Evolutionary conservation across 2,797 vertebrate species (phyloP), one percentile per base, ranked within the genome.

Genomic region (Myripristis murdjan): DNA sequence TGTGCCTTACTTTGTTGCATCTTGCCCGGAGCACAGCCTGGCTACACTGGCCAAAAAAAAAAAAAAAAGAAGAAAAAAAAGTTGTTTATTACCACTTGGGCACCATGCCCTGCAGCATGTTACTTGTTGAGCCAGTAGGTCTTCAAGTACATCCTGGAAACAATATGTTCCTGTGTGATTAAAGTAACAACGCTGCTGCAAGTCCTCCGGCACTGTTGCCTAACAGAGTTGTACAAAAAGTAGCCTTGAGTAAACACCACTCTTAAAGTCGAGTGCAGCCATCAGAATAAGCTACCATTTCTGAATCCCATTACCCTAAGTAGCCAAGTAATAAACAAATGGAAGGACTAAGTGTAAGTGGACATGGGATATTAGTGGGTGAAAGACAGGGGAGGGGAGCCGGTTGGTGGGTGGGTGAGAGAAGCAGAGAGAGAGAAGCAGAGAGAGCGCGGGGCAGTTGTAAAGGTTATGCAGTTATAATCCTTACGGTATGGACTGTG

Each of bases 151-250:
- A 54, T 73, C 67, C 77, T 77, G 69, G 63, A 89, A 89, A 81
- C 85, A 84, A 75, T 79, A 81, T 64, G 73, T 83, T 70, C 64
- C 73, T 0, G 51, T 54, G 80, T 71, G 83, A 89, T 88, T 90
- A 82, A 79, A 84, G 57, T 39, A 76, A 77, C 74, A 78, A 69
- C 81, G 86, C 67, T 58, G 75, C 57, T 41, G 46, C 6, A 62
- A 74, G 76, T 72, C 51, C 47, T 71, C 55, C 76, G 78, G 77
- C 76, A 58, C 4, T 5, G 35, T 52, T 77, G 54, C 10, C 24
- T 35, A 4, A 53, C 57, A 37, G 31, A 78, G 60, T 23, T 69
- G 37, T 7, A 54, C 0, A 35, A 75, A 63, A 82, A 69, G 66
- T 78, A 70, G 35, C 33, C 58, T 28, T 1, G 20, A 68, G 56